phyloP scores from a whole-genome alignment of 2,797 vertebrate genomes.

The Labroides dimidiatus region DNA sequence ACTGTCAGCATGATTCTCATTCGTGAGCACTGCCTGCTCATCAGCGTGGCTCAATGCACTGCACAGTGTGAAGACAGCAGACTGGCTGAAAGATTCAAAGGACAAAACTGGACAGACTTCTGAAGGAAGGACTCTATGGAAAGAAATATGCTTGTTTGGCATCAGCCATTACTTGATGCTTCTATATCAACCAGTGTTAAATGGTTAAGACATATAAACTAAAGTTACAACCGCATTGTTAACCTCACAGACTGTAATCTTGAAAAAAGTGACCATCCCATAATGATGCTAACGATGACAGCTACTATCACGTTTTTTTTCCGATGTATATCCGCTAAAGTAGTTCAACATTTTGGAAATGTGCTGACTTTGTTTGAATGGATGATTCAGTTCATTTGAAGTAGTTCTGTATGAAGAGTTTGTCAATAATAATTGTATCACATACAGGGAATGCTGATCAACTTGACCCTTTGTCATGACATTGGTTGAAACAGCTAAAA shows the following conservation, averaged over 20 bases:
- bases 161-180: not conserved
- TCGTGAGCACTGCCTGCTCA: slow-evolving; percentile 6
- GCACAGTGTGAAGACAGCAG: not conserved
- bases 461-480: no score
- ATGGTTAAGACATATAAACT: not conserved
- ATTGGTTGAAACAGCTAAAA: no score
- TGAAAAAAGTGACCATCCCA: slow-evolving; percentile 20
- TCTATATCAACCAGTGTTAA: slow-evolving; percentile 12
- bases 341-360: slow-evolving; percentile 15
- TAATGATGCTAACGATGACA: slow-evolving; percentile 5
- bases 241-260: slow-evolving; percentile 15
- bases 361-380: not conserved
- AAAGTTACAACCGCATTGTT: slow-evolving; percentile 20
- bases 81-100: not conserved
- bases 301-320: not conserved
- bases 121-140: slow-evolving; percentile 11
- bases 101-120: slow-evolving; percentile 1
- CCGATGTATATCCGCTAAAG: not conserved
- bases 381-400: no score
- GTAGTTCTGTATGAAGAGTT: no score
- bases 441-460: no score
- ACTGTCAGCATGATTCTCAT: slow-evolving; percentile 39
- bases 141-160: slow-evolving; percentile 15
- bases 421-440: no score
- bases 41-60: not conserved